Evolutionary conservation across 2,113 vertebrate genomes (phyloP), one percentile per base, ranked within the genome.

Genomic region (Tautogolabrus adspersus): DNA sequence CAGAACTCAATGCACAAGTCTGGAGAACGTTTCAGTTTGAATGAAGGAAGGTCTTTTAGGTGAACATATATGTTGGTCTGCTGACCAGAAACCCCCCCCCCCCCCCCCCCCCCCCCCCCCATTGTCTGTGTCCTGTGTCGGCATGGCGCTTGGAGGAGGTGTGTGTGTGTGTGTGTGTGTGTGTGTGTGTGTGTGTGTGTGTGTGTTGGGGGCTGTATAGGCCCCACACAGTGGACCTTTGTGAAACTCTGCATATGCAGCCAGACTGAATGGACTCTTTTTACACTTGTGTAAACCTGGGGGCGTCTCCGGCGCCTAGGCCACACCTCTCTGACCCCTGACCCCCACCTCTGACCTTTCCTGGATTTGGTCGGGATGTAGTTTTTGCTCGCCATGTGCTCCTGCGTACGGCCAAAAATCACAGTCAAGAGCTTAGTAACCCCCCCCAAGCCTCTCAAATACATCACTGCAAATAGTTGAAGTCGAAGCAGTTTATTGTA

Each of bases 251-350:
- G 89, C 75, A 86, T 84, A 86, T 84, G 88, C 86, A 89, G 79
- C 83, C 80, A n/a, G 46, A 74, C 80, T 95, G 91, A 95, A 95
- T 94, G 88, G 92, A 87, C 85, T 92, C 93, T 92, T 95, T 95
- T 93, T 93, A 91, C 90, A 94, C 91, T 94, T 92, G 89, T 93
- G 92, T 95, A 94, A 94, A 95, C 93, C 93, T 92, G 86, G 84
- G 91, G 92, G 90, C 84, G 90, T 92, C 89, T 89, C 88, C 26
- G 66, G 91, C 80, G 60, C 42, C 5, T 38, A 91, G 90, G 82
- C 91, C 92, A 83, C 91, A 49, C 93, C 93, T 77, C 87, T 42
- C 18, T 66, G 88, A 93, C 91, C 94, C 77, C 82, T 90, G 90
- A 94, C 93, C 93, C 85, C 56, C 88, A 93, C 94, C 93, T 91